Percentiles rank a stretch among this genome's conserved stretches.
These are phyloP conservation scores for Achlya flavicornis DNA, from an alignment of 2,888 invertebrate genomes.

Conservation along the genomic window DNA sequence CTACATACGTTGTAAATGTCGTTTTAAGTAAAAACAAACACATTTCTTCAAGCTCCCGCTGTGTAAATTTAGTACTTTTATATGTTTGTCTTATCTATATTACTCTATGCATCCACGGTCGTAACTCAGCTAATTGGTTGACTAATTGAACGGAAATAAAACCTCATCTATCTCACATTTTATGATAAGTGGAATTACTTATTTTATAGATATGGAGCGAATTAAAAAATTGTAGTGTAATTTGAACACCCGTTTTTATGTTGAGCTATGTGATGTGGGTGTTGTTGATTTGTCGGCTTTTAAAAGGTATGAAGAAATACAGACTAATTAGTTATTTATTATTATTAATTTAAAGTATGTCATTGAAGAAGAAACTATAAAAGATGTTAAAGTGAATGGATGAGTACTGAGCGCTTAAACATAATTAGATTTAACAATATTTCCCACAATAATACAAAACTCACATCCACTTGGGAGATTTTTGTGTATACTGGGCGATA, in stretches of 20 bases:
- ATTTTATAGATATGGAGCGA: constrained; percentile 21
- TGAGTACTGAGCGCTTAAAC: too few relatives aligned
- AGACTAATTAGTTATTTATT: too few relatives aligned
- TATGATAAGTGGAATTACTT: constrained; percentile 40
- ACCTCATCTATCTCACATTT: constrained; percentile 34
- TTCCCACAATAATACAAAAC: too few relatives aligned
- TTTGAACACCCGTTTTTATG: constrained; percentile 19
- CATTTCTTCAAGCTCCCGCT: background rate
- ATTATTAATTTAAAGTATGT: too few relatives aligned
- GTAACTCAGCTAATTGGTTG: constrained; percentile 40
- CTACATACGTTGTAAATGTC: constrained; percentile 22
- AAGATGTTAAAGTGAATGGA: too few relatives aligned
- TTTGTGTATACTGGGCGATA: too few relatives aligned
- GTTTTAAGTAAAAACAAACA: background rate
- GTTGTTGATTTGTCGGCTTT: background rate
- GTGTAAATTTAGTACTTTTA: background rate
- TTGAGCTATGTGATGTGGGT: background rate
- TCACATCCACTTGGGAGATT: too few relatives aligned
- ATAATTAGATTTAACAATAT: too few relatives aligned
- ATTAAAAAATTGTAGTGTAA: constrained; percentile 12
- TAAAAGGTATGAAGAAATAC: too few relatives aligned
- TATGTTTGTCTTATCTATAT: constrained; percentile 34
- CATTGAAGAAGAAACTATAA: too few relatives aligned
- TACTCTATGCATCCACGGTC: constrained; percentile 32
- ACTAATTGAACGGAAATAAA: constrained; percentile 43